Conservation (phyloP, 1,140 invertebrate genomes). For the Periplaneta americana region DNA sequence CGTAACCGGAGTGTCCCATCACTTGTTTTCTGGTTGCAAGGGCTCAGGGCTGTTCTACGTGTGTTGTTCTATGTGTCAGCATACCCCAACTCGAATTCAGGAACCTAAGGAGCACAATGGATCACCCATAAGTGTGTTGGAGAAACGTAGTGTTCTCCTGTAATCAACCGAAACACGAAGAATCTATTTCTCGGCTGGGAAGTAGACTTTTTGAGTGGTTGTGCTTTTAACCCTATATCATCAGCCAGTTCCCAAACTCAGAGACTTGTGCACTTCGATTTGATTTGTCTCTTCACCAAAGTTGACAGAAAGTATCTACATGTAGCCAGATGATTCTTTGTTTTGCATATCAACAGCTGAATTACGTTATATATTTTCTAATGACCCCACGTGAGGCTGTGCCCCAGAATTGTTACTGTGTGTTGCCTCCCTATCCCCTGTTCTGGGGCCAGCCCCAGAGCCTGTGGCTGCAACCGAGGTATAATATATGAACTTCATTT, state of each 20-base stretch:
- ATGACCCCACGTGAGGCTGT: neutral
- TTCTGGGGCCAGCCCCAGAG: neutral
- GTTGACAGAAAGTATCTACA: neutral
- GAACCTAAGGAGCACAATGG: neutral
- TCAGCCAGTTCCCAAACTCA: too few species aligned
- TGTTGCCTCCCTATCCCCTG: too few species aligned
- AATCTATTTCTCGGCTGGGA: neutral
- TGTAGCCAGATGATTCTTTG: neutral
- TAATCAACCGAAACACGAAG: neutral
- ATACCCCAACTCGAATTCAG: neutral
- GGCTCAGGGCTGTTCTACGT: slow-evolving; percentile 31
- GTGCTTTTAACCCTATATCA: neutral
- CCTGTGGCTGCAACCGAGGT: neutral
- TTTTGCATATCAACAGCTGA: neutral
- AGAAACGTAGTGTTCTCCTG: neutral
- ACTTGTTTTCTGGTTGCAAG: slow-evolving; percentile 19
- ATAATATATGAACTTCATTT: neutral
- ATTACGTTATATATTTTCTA: neutral
- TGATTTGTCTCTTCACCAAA: neutral
- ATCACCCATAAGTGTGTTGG: neutral
- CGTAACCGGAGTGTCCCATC: neutral
- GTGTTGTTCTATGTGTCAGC: neutral
- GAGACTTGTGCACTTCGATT: neutral
- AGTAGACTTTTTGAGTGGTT: neutral
- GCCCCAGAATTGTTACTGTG: neutral